phyloP scores from a whole-genome alignment of 2,888 invertebrate species.

The Microctonus hyperodae region DNA sequence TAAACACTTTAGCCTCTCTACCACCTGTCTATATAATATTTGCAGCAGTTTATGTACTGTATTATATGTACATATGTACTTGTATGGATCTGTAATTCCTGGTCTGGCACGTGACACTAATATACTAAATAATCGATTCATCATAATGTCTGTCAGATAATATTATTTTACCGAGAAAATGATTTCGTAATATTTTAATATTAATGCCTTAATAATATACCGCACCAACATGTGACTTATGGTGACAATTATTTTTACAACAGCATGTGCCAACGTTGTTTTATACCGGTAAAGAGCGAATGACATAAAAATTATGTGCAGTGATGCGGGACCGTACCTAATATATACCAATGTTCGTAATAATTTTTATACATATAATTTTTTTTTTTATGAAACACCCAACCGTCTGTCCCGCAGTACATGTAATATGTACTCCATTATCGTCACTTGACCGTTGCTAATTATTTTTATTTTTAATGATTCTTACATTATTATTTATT shows the following conservation, averaged over 20 bases:
- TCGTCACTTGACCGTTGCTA: constrained; percentile 26
- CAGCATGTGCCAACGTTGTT: constrained; percentile 3
- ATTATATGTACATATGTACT: not conserved
- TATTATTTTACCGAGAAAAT: not conserved
- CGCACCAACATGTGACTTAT: not conserved
- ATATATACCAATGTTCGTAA: not conserved
- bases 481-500: not conserved
- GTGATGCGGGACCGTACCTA: constrained; percentile 14
- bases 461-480: constrained; percentile 10
- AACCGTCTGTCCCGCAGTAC: not conserved
- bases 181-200: not conserved
- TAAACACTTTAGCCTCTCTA: not conserved
- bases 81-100: too few relatives aligned
- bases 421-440: constrained; percentile 16
- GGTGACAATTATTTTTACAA: not conserved
- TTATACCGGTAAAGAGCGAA: not conserved
- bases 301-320: not conserved
- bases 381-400: constrained; percentile 18
- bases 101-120: not conserved
- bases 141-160: not conserved
- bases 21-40: not conserved
- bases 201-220: not conserved
- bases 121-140: not conserved
- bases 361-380: not conserved
- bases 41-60: too few relatives aligned